Evolutionary conservation across 2,797 vertebrate species (phyloP).

Genomic region (Bovichtus diacanthus): DNA sequence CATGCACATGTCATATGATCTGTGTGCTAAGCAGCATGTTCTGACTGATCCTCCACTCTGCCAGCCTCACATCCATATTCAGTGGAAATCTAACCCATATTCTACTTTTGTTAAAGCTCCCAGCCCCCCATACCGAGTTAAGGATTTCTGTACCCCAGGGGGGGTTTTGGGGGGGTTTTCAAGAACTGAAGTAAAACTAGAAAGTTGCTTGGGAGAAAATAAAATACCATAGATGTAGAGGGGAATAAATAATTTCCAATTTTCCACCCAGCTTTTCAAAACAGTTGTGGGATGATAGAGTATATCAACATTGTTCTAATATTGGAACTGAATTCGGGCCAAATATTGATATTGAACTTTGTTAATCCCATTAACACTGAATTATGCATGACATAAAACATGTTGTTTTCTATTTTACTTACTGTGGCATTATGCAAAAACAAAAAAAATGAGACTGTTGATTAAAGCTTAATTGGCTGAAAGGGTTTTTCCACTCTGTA

Average conservation of each 20-base stretch:
- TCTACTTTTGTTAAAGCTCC: conserved; percentile 39
- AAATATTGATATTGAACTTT: conserved; percentile 17
- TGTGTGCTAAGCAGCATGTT: conserved; percentile 29
- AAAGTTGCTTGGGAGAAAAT: background rate
- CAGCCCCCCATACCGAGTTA: conserved; percentile 16
- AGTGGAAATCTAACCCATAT: conserved; percentile 53
- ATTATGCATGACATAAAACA: background rate
- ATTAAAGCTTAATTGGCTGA: conserved; percentile 15
- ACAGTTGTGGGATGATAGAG: background rate
- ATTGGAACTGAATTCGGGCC: background rate
- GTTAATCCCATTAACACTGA: background rate
- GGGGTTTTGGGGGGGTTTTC: background rate
- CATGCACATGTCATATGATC: conserved; percentile 26
- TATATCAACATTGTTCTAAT: background rate
- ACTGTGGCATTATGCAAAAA: background rate
- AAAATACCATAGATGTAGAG: background rate
- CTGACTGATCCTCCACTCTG: conserved; percentile 16
- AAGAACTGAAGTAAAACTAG: background rate
- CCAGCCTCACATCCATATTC: conserved; percentile 45
- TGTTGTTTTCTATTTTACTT: background rate
- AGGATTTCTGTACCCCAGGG: background rate
- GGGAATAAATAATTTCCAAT: background rate
- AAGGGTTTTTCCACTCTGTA: conserved; percentile 9
- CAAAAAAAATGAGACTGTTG: background rate
- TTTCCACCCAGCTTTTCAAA: background rate